Conservation (phyloP, 1,140 invertebrate species). For the Schlechtendalia chinensis region DNA sequence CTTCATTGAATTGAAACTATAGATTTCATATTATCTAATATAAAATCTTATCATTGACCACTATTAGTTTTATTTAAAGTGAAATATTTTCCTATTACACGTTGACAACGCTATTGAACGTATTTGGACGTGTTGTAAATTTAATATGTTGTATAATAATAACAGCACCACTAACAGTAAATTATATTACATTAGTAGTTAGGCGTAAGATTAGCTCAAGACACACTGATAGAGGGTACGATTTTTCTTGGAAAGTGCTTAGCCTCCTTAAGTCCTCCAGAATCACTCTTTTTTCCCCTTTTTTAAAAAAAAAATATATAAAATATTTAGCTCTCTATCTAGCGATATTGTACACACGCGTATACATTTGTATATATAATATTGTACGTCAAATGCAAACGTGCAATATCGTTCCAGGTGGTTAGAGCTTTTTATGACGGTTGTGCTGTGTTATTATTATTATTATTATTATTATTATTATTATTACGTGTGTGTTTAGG, state of each 20-base stretch:
- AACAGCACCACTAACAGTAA: too few relatives aligned
- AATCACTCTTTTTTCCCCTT: neutral
- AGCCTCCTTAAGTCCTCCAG: neutral
- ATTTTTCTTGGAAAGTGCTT: neutral
- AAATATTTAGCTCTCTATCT: neutral
- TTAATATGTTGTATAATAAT: too few relatives aligned
- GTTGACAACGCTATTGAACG: too few relatives aligned
- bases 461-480: conserved; percentile 49
- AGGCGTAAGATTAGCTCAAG: too few relatives aligned
- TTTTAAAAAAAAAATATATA: too few relatives aligned
- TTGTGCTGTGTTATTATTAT: conserved; percentile 38
- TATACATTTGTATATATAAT: neutral
- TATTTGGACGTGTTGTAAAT: too few relatives aligned
- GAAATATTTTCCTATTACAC: too few relatives aligned
- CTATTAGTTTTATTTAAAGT: too few relatives aligned
- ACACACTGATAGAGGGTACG: neutral
- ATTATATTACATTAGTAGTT: too few relatives aligned
- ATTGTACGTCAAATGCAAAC: conserved; percentile 1
- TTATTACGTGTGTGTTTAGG: conserved; percentile 48
- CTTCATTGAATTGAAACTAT: too few relatives aligned
- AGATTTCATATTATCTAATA: too few relatives aligned
- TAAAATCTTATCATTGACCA: too few relatives aligned
- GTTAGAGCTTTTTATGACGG: conserved; percentile 39
- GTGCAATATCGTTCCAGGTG: conserved; percentile 34
- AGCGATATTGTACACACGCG: neutral